A percentile compares a stretch with the other conserved stretches of the same genome.
Evolutionary conservation across 1,140 invertebrate species (phyloP).

Genomic region (Atopsyche davidsoni): DNA sequence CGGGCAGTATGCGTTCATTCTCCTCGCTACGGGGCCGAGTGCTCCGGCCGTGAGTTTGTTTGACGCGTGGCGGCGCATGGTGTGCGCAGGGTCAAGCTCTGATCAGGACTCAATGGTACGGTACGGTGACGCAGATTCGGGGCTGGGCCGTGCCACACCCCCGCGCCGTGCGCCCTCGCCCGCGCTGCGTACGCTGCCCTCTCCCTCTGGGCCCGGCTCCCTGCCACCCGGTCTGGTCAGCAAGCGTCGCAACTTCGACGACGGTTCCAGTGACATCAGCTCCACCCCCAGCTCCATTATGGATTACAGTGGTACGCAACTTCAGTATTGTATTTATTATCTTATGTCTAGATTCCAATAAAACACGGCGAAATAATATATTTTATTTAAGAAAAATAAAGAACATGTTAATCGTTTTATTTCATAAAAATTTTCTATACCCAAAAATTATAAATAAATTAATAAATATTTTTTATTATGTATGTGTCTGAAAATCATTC

Average conservation of each 20-base stretch:
- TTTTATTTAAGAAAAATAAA: too few relatives aligned
- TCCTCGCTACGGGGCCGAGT: too few relatives aligned
- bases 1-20: too few relatives aligned
- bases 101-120: conserved; percentile 25
- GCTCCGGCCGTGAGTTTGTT: not conserved
- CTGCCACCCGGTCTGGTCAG: conserved; percentile 75
- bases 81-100: conserved; percentile 23
- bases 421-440: too few relatives aligned
- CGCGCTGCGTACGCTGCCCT: conserved; percentile 59
- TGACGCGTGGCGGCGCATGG: conserved; percentile 17
- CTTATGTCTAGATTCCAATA: too few relatives aligned
- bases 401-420: too few relatives aligned
- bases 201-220: conserved; percentile 74
- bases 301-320: conserved; percentile 75
- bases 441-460: too few relatives aligned
- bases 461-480: too few relatives aligned
- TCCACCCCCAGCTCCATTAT: conserved; percentile 74
- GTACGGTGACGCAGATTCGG: conserved; percentile 58
- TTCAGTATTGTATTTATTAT: conserved; percentile 15
- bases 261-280: conserved; percentile 79
- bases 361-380: too few relatives aligned
- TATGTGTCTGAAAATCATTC: too few relatives aligned
- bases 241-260: conserved; percentile 71
- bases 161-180: conserved; percentile 74
- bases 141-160: conserved; percentile 71